phyloP scores from a whole-genome alignment of 2,113 vertebrate genomes.

The western clawed frog (Xenopus tropicalis) region DNA sequence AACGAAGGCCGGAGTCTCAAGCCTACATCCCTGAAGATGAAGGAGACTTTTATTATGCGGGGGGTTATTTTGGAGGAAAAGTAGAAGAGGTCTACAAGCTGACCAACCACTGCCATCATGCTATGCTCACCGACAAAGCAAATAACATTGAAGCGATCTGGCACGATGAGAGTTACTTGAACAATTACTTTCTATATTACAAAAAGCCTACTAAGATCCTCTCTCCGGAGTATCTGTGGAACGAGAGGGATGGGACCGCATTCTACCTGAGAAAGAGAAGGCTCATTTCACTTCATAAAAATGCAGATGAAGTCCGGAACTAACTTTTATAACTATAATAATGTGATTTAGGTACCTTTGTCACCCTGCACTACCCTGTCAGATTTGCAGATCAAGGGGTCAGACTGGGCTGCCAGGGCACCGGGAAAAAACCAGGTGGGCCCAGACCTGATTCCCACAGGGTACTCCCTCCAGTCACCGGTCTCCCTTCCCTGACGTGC shows the following conservation, averaged over 20 bases:
- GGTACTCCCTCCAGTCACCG: too few species aligned
- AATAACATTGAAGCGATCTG: constrained; percentile 55
- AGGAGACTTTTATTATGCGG: constrained; percentile 67
- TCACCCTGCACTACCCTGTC: too few species aligned
- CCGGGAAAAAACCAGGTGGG: too few species aligned
- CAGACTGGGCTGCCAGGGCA: too few species aligned
- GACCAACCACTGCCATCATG: constrained; percentile 48
- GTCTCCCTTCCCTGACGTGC: too few species aligned
- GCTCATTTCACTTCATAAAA: too few species aligned
- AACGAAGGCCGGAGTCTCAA: constrained; percentile 50
- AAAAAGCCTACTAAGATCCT: constrained; percentile 63
- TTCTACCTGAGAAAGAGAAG: too few species aligned
- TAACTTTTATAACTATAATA: too few species aligned
- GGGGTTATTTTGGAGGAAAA: constrained; percentile 58
- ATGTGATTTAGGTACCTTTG: too few species aligned
- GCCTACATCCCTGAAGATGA: constrained; percentile 53
- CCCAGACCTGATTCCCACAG: too few species aligned
- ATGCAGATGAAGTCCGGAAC: too few species aligned
- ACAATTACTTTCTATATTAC: constrained; percentile 59
- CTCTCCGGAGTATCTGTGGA: constrained; percentile 60
- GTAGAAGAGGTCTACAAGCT: constrained; percentile 52
- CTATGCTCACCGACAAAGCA: constrained; percentile 55
- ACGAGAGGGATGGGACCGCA: background rate
- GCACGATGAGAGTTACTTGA: constrained; percentile 70
- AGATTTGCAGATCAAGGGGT: too few species aligned